Evolutionary conservation across 53 echinoderm and acorn worm genomes (phyloP).

Genomic region (Apostichopus leukothele): DNA sequence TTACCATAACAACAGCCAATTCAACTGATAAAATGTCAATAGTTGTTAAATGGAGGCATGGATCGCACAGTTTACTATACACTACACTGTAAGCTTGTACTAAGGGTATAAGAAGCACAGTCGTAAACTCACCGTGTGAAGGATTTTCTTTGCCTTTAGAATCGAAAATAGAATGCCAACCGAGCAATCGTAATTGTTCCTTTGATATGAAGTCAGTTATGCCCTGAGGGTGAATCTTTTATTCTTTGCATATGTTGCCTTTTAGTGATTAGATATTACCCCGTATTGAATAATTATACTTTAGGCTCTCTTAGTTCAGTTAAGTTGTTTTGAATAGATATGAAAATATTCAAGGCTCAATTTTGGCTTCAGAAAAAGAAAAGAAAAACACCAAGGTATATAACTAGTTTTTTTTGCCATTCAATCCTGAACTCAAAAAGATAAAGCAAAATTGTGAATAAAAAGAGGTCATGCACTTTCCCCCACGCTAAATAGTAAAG

Average conservation of each 20-base stretch:
- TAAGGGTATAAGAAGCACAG: no score
- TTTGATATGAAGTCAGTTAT: not conserved
- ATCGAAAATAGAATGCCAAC: not conserved
- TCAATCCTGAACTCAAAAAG: no score
- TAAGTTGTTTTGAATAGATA: slow-evolving; percentile 15
- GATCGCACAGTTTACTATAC: no score
- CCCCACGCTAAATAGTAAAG: not conserved
- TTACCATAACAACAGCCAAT: no score
- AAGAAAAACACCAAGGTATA: not conserved
- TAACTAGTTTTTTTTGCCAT: not conserved
- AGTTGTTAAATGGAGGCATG: no score
- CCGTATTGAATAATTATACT: not conserved
- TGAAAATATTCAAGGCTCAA: not conserved
- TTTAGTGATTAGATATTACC: slow-evolving; percentile 3
- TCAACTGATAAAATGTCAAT: no score
- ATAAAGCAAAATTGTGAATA: not conserved
- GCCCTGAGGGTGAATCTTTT: not conserved
- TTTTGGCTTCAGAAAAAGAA: not conserved
- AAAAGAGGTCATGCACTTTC: not conserved
- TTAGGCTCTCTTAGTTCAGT: not conserved
- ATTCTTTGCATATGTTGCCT: not conserved
- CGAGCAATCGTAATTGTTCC: not conserved
- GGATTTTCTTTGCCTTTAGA: not conserved
- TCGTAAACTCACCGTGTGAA: no score
- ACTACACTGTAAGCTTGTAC: no score